A percentile compares a stretch with the other conserved stretches of the same genome.
phyloP scores from a whole-genome alignment of 2,797 vertebrate genomes.

The Argyrosomus regius region DNA sequence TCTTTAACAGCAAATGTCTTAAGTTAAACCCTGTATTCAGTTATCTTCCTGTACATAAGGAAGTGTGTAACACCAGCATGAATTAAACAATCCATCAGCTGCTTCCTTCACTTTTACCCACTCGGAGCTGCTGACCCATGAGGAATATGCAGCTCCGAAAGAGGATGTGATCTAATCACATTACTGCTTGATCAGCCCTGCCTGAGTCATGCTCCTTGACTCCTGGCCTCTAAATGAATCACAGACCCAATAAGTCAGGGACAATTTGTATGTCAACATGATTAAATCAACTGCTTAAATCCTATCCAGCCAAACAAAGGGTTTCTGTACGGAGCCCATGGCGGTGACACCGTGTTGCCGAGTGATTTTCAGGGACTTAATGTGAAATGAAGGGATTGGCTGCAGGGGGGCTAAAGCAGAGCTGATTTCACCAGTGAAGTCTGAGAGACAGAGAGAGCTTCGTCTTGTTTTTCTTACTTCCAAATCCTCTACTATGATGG shows the following conservation, averaged over 20 bases:
- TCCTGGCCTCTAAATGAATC: conserved; percentile 72
- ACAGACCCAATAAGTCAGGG: conserved; percentile 55
- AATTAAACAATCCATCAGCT: conserved; percentile 34
- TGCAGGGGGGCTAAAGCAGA: background rate
- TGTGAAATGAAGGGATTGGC: conserved; percentile 24
- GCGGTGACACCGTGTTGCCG: background rate
- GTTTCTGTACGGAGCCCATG: background rate
- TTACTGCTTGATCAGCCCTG: conserved; percentile 63
- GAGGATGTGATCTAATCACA: conserved; percentile 73
- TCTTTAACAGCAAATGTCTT: background rate
- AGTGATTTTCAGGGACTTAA: conserved; percentile 21
- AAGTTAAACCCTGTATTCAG: background rate
- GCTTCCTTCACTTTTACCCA: conserved; percentile 48
- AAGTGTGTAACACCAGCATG: background rate
- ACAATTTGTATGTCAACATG: conserved; percentile 51
- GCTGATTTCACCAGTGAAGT: conserved; percentile 6
- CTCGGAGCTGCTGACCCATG: conserved; percentile 58
- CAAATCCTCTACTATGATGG: no score
- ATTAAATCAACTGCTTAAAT: conserved; percentile 60
- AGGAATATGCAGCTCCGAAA: conserved; percentile 44
- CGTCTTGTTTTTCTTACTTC: background rate
- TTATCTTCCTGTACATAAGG: background rate
- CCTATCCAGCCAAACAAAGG: conserved; percentile 37
- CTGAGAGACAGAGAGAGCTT: background rate
- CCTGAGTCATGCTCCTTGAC: conserved; percentile 65